Evolutionary conservation across 1,140 invertebrate species (phyloP).

Genomic region (Caenorhabditis brenneri): DNA sequence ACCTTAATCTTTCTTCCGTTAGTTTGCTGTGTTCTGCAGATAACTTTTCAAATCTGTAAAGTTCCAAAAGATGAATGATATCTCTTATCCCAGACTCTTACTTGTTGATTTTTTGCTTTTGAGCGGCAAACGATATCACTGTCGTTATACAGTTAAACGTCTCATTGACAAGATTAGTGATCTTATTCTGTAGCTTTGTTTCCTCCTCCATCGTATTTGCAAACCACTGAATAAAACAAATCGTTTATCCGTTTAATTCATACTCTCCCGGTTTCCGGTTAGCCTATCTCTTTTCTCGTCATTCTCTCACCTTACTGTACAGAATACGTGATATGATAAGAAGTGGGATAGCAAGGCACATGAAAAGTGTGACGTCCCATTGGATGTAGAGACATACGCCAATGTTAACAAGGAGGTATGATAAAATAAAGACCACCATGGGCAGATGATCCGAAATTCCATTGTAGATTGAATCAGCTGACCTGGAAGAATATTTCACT

Average conservation of each 20-base stretch:
- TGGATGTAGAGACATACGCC: constrained; percentile 69
- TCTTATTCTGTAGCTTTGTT: constrained; percentile 62
- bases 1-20: constrained; percentile 64
- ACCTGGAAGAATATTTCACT: constrained; percentile 55
- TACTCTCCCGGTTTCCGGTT: background rate
- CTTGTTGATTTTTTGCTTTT: constrained; percentile 67
- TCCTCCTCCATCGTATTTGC: constrained; percentile 68
- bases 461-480: constrained; percentile 68
- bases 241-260: background rate
- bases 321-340: constrained; percentile 64
- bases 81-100: constrained; percentile 30
- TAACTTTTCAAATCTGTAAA: constrained; percentile 65
- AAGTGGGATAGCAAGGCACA: constrained; percentile 63
- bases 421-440: constrained; percentile 66
- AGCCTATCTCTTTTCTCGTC: background rate
- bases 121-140: constrained; percentile 67
- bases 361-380: constrained; percentile 69
- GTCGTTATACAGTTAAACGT: constrained; percentile 69
- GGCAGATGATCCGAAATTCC: constrained; percentile 69
- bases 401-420: constrained; percentile 56
- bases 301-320: constrained; percentile 66
- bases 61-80: background rate
- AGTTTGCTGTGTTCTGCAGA: constrained; percentile 61
- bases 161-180: constrained; percentile 67
- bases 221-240: constrained; percentile 64